Evolutionary conservation across 2,113 vertebrate species (phyloP).

Genomic region (Dolichotis patagonum): DNA sequence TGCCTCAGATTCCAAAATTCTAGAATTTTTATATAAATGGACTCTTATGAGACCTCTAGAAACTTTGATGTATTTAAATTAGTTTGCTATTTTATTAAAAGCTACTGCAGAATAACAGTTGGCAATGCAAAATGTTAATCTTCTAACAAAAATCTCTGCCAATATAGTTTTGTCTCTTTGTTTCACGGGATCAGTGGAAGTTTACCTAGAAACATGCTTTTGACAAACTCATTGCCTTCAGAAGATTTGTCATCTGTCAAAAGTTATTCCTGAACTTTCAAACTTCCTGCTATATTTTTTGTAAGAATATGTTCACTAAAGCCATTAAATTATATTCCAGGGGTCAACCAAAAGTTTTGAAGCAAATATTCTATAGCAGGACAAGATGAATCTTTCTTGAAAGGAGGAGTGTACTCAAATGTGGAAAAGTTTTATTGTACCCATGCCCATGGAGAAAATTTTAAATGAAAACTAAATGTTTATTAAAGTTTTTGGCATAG

Average conservation of each 20-base stretch:
- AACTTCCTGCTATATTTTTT: constrained; percentile 51
- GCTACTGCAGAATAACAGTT: background rate
- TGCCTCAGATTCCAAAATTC: background rate
- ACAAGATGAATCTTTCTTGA: background rate
- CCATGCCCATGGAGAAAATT: constrained; percentile 27
- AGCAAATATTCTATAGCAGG: constrained; percentile 5
- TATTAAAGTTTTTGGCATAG: background rate
- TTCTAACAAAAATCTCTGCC: background rate
- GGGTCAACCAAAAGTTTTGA: constrained; percentile 47
- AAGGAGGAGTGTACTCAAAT: constrained; percentile 5
- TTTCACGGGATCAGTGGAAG: constrained; percentile 8
- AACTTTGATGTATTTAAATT: background rate
- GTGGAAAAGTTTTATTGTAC: constrained; percentile 31
- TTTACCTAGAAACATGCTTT: constrained; percentile 53
- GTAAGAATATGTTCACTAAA: constrained; percentile 64
- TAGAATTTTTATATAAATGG: background rate
- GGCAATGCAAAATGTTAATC: background rate
- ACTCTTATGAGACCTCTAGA: background rate
- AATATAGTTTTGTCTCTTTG: background rate
- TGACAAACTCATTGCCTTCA: constrained; percentile 42
- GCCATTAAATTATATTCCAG: constrained; percentile 23
- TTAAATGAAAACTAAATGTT: constrained; percentile 52
- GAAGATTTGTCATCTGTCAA: constrained; percentile 51
- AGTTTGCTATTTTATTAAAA: background rate
- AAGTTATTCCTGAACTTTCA: constrained; percentile 46